Conservation (phyloP, 2,797 vertebrate genomes). For the Babyrousa celebensis region DNA sequence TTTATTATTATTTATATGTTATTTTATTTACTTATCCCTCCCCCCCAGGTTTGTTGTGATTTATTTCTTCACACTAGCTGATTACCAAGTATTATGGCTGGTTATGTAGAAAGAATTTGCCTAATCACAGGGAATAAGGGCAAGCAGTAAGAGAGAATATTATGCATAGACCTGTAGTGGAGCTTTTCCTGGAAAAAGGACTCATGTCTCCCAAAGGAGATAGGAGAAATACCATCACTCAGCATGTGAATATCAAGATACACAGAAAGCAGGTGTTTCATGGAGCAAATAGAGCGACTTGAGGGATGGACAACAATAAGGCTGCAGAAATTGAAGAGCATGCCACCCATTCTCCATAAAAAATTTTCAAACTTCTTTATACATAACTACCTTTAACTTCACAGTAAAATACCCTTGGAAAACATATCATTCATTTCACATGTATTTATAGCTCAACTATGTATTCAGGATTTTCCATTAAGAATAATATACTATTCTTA, state of each 20-base stretch:
- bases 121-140: background rate
- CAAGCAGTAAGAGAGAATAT: background rate
- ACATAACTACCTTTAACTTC: slow-evolving; percentile 71
- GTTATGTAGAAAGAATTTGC: background rate
- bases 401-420: slow-evolving; percentile 76
- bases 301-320: fast-evolving
- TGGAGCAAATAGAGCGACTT: background rate
- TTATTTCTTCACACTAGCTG: background rate
- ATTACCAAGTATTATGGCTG: background rate
- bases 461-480: slow-evolving; percentile 76
- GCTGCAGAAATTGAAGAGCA: background rate
- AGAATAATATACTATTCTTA: slow-evolving; percentile 81
- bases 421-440: slow-evolving; percentile 80
- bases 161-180: background rate
- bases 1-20: background rate
- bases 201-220: background rate
- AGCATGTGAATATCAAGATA: background rate
- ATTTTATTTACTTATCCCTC: background rate
- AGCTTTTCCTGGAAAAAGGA: background rate
- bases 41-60: background rate
- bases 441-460: slow-evolving; percentile 81
- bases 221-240: background rate
- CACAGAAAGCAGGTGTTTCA: background rate
- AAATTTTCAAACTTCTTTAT: slow-evolving; percentile 44
- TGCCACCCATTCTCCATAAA: background rate